Conservation (phyloP, 2,888 invertebrate genomes). For the Hyposoter dolosus region DNA sequence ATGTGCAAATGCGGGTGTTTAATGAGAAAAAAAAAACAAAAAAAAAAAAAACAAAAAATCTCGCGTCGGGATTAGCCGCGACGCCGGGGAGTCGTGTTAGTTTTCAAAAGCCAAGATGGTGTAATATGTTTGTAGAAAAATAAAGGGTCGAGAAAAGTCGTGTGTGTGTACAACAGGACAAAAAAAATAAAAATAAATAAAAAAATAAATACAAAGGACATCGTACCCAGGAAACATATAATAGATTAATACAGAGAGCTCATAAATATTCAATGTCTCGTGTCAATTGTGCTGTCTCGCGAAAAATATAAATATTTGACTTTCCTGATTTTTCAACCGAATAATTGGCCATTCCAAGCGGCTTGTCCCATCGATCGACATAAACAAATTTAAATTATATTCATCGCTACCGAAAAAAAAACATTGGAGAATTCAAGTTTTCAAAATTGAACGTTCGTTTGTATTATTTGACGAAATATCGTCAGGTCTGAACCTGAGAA, state of each 20-base stretch:
- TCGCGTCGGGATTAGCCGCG: constrained; percentile 61
- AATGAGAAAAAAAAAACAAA: neutral
- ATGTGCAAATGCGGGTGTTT: constrained; percentile 16
- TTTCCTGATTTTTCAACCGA: neutral
- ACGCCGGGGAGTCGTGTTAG: constrained; percentile 55
- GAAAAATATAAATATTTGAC: neutral
- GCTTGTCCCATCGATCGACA: neutral
- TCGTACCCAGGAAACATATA: constrained; percentile 70
- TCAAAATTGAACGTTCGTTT: neutral
- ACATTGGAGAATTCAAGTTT: neutral
- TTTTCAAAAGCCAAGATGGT: constrained; percentile 62
- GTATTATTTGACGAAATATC: neutral
- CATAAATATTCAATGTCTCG: constrained; percentile 73
- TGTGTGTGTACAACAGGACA: constrained; percentile 33
- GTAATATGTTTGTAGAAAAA: constrained; percentile 32
- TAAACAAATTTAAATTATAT: neutral
- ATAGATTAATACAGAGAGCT: constrained; percentile 71
- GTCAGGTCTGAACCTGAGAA: neutral
- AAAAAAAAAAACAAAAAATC: neutral
- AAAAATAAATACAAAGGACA: constrained; percentile 44
- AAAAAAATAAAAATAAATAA: constrained; percentile 14
- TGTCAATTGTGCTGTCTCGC: constrained; percentile 66
- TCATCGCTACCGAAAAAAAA: neutral
- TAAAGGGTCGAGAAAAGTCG: constrained; percentile 41
- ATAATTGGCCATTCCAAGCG: neutral